phyloP scores from a whole-genome alignment of 2,113 vertebrate species.

The Calyptomena viridis region DNA sequence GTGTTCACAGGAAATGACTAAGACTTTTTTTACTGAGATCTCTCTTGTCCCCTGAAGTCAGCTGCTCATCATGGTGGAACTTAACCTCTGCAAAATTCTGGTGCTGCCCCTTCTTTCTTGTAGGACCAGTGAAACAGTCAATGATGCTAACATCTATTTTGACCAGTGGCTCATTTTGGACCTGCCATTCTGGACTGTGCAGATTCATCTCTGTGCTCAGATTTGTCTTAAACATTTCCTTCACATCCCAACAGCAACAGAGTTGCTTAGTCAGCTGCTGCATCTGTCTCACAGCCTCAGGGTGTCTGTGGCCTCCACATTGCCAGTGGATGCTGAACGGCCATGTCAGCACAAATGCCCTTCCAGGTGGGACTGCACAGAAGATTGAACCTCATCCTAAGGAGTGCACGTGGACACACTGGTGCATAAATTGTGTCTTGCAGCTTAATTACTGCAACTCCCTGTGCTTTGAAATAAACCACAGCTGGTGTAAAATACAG shows the following conservation, averaged over 20 bases:
- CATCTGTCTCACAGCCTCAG: neutral
- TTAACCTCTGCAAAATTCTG: neutral
- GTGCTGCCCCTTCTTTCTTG: neutral
- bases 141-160: neutral
- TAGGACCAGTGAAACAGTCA: neutral
- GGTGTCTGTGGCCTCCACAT: neutral
- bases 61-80: neutral
- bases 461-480: constrained; percentile 17
- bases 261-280: neutral
- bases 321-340: neutral
- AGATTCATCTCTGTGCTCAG: neutral
- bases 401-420: neutral
- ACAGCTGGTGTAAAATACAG: neutral
- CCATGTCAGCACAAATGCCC: neutral
- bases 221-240: neutral
- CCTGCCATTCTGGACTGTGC: neutral
- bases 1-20: neutral
- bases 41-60: neutral
- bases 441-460: neutral
- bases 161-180: neutral
- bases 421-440: neutral
- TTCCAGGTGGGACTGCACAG: neutral
- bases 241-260: neutral
- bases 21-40: neutral
- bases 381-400: neutral